Evolutionary conservation across 2,888 invertebrate genomes (phyloP).

Genomic region (Heliconius erato): DNA sequence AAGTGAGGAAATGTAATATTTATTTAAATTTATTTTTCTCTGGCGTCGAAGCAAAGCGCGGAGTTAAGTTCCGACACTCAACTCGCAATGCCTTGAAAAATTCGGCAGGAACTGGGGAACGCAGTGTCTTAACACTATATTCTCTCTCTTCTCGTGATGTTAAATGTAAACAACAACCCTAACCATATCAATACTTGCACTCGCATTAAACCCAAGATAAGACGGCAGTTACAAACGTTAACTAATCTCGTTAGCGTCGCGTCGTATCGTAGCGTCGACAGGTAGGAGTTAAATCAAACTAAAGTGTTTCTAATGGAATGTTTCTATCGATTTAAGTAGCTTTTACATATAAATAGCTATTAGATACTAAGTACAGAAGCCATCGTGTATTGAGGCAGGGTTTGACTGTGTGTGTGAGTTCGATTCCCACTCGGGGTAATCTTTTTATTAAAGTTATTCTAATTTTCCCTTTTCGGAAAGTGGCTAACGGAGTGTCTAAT

Average conservation of each 20-base stretch:
- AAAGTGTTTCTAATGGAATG: conserved; percentile 23
- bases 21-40: not conserved
- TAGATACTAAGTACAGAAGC: not conserved
- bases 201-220: conserved; percentile 13
- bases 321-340: conserved; percentile 22
- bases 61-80: no score
- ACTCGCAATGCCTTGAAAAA: no score
- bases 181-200: not conserved
- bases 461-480: no score
- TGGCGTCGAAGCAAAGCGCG: no score
- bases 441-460: not conserved
- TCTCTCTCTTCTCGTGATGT: no score
- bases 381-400: no score
- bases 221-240: conserved; percentile 24
- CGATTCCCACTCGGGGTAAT: not conserved
- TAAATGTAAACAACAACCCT: no score
- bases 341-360: conserved; percentile 6
- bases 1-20: not conserved
- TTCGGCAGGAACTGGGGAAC: no score
- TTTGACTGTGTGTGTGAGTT: no score
- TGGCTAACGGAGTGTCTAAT: no score
- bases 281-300: conserved; percentile 16
- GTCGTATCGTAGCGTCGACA: conserved; percentile 29
- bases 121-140: no score
- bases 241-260: conserved; percentile 22